Evolutionary conservation across 2,113 vertebrate species (phyloP).

Genomic region (Gymnobelideus leadbeateri): DNA sequence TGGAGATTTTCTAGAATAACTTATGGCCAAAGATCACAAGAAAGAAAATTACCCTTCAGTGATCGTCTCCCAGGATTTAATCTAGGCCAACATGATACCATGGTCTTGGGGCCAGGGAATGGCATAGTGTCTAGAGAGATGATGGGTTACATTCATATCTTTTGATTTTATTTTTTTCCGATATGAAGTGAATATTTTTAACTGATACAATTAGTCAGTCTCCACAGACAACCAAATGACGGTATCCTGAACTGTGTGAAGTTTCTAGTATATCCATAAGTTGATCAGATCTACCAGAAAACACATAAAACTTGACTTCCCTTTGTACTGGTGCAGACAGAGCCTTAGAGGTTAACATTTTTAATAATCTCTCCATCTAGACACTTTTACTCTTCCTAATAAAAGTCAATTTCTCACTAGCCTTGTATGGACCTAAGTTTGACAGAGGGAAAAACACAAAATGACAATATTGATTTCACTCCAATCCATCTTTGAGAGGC

Average conservation of each 20-base stretch:
- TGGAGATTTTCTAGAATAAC: neutral
- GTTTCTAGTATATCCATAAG: neutral
- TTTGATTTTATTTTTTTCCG: neutral
- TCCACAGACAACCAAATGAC: neutral
- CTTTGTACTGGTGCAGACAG: neutral
- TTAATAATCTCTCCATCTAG: neutral
- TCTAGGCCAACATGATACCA: neutral
- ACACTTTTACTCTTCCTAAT: neutral
- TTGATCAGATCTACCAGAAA: neutral
- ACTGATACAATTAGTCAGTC: neutral
- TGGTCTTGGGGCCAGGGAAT: neutral
- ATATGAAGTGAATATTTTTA: neutral
- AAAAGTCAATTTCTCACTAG: conserved; percentile 28
- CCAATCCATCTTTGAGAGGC: neutral
- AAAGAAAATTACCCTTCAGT: neutral
- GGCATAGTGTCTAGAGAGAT: no score
- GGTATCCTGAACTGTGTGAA: neutral
- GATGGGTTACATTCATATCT: neutral
- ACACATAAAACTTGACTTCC: neutral
- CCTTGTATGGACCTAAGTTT: neutral
- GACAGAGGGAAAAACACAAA: neutral
- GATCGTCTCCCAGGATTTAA: neutral
- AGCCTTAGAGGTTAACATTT: conserved; percentile 13
- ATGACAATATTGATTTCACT: conserved; percentile 26
- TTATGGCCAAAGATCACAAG: neutral